phyloP scores from a whole-genome alignment of 2,888 invertebrate genomes.

The Seladonia tumulorum region DNA sequence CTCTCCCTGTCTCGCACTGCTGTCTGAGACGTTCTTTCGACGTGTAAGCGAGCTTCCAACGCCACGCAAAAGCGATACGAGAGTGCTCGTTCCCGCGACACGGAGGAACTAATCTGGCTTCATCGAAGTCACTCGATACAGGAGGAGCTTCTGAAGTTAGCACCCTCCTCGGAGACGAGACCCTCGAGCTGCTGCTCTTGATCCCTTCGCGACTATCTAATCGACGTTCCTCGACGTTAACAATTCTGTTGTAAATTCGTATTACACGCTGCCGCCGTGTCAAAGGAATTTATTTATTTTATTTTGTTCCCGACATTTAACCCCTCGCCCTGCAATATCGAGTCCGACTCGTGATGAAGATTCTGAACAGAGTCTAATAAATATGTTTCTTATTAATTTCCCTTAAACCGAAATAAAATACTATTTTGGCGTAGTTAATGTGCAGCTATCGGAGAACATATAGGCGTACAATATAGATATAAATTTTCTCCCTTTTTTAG shows the following conservation, averaged over 20 bases:
- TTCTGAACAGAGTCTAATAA: no score
- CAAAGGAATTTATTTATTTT: no score
- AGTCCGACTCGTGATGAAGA: no score
- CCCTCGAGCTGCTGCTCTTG: conserved; percentile 19
- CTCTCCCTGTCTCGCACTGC: not conserved
- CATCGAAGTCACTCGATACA: conserved; percentile 65
- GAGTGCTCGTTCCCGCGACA: conserved; percentile 21
- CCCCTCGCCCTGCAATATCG: no score
- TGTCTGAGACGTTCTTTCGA: conserved; percentile 36
- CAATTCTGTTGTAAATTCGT: not conserved
- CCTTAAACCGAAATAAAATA: no score
- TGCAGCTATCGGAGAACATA: no score
- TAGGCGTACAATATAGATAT: no score
- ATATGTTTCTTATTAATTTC: no score
- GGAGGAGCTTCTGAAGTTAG: conserved; percentile 58
- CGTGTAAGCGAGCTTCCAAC: conserved; percentile 13
- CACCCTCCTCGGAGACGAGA: conserved; percentile 42
- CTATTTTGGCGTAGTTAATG: no score
- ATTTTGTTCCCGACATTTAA: no score
- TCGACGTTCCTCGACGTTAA: conserved; percentile 2
- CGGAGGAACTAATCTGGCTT: conserved; percentile 70
- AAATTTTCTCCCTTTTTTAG: no score
- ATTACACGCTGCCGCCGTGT: no score
- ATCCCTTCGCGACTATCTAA: conserved; percentile 48
- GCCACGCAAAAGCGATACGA: conserved; percentile 52